Evolutionary conservation across 2,888 invertebrate genomes (phyloP).

Genomic region (Torymus tubicola): DNA sequence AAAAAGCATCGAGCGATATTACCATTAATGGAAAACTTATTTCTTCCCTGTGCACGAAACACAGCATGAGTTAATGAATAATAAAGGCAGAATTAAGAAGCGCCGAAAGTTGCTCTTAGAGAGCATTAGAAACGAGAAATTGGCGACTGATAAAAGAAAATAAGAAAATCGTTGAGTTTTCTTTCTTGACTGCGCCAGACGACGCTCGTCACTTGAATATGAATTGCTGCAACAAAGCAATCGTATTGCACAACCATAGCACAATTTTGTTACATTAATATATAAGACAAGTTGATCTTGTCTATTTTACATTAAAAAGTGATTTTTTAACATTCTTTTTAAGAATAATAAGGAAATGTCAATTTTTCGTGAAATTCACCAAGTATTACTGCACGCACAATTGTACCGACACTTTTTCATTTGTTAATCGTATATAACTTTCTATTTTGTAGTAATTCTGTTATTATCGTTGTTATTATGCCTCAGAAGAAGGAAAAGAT

Average conservation of each 20-base stretch:
- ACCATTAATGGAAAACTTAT: slow-evolving; percentile 16
- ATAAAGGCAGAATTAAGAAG: slow-evolving; percentile 17
- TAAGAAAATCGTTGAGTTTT: slow-evolving; percentile 22
- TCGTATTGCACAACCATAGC: not conserved
- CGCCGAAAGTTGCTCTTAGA: slow-evolving; percentile 37
- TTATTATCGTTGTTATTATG: no score
- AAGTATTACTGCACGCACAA: slow-evolving; percentile 33
- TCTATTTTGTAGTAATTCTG: no score
- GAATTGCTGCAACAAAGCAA: slow-evolving; percentile 15
- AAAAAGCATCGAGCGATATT: slow-evolving; percentile 19
- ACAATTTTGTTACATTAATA: slow-evolving; percentile 15
- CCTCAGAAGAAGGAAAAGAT: no score
- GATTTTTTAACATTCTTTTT: slow-evolving; percentile 7
- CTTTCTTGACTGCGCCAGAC: slow-evolving; percentile 45
- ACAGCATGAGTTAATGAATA: slow-evolving; percentile 30
- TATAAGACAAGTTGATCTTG: slow-evolving; percentile 50
- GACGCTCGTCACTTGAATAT: slow-evolving; percentile 33
- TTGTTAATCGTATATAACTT: not conserved
- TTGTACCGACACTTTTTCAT: slow-evolving; percentile 17
- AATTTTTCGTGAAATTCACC: slow-evolving; percentile 16
- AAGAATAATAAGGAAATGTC: slow-evolving; percentile 23
- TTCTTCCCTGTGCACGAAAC: slow-evolving; percentile 44
- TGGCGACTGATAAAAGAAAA: slow-evolving; percentile 36
- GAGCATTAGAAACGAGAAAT: slow-evolving; percentile 32
- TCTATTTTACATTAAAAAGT: slow-evolving; percentile 35